Evolutionary conservation across 2,113 vertebrate species (phyloP).

Genomic region (Ctenomys sociabilis): DNA sequence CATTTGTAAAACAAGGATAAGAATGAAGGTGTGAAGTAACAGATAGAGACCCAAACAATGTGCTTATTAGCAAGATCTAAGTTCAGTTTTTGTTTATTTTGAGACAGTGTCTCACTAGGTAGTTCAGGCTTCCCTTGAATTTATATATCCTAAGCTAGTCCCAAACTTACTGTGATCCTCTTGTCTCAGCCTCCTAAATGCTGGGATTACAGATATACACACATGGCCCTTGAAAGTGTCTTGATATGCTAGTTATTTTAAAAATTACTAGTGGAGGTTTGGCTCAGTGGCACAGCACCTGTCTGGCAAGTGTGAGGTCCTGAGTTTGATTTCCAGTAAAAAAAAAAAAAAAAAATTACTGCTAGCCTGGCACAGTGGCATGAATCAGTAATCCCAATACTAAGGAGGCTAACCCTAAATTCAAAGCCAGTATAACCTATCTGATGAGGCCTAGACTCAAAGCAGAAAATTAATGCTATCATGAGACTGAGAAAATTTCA

Average conservation of each 20-base stretch:
- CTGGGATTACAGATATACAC: background rate
- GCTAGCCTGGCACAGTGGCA: background rate
- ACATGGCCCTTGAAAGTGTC: background rate
- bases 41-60: slow-evolving; percentile 1
- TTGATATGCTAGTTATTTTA: background rate
- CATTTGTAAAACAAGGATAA: background rate
- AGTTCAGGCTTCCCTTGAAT: background rate
- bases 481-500: slow-evolving; percentile 8
- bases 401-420: background rate
- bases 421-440: background rate
- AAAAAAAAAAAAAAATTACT: background rate
- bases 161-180: background rate
- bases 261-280: no score
- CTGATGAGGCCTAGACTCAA: background rate
- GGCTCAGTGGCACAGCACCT: no score
- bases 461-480: background rate
- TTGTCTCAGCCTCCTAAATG: background rate
- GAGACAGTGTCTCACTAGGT: background rate
- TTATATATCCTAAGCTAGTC: background rate
- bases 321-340: no score
- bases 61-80: background rate
- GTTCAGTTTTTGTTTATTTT: background rate
- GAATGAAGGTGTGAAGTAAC: background rate
- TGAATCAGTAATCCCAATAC: background rate
- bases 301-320: no score